These are phyloP conservation scores for Malacoraja senta DNA, from an alignment of 2,797 vertebrate genomes.

Conservation along the genomic window DNA sequence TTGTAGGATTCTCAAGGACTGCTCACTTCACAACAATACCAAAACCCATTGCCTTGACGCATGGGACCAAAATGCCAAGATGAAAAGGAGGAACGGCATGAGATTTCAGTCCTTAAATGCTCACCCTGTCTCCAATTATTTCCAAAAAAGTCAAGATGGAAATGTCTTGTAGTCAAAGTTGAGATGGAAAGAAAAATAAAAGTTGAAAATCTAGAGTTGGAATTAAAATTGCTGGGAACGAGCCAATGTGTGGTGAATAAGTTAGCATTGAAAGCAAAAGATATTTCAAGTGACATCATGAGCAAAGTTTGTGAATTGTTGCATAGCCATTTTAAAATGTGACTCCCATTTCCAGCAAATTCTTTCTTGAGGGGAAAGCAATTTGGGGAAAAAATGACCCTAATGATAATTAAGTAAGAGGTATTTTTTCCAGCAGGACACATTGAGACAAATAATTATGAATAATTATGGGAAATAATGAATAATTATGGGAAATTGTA, in stretches of 20 bases:
- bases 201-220: background rate
- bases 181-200: background rate
- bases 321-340: background rate
- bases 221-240: background rate
- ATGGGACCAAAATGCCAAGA: too few relatives aligned
- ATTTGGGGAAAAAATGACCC: background rate
- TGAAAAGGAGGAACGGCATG: too few relatives aligned
- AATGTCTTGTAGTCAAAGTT: too few relatives aligned
- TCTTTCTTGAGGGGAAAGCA: background rate
- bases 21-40: too few relatives aligned
- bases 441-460: background rate
- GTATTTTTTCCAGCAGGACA: background rate
- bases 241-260: background rate
- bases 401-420: background rate
- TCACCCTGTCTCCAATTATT: background rate
- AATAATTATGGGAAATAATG: background rate
- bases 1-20: too few relatives aligned
- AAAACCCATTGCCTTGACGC: too few relatives aligned
- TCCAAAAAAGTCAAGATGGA: too few relatives aligned
- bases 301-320: background rate
- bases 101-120: background rate
- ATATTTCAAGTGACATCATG: background rate
- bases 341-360: constrained; percentile 23
- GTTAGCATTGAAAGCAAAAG: background rate
- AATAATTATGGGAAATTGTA: background rate